Evolutionary conservation across 2,113 vertebrate species (phyloP).

Genomic region (Clarias gariepinus): DNA sequence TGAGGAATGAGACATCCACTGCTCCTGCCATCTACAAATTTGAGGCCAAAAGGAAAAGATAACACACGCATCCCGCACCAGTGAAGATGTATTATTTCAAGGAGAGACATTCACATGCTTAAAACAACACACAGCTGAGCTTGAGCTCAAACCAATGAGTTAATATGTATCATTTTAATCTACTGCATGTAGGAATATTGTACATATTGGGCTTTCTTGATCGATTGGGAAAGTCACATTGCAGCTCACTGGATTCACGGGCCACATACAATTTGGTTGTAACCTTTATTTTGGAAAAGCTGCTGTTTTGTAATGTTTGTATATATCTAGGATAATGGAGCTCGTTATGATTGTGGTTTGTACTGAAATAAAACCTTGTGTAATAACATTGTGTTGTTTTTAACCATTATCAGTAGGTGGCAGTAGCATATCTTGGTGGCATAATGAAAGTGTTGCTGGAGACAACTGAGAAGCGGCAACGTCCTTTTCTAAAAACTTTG

Average conservation of each 20-base stretch:
- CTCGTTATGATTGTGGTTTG: neutral
- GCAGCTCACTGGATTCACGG: neutral
- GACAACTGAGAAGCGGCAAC: neutral
- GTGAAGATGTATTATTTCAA: neutral
- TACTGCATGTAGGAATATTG: neutral
- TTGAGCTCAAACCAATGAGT: neutral
- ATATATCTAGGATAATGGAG: conserved; percentile 7
- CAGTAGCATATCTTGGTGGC: conserved; percentile 61
- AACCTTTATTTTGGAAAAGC: neutral
- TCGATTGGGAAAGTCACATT: neutral
- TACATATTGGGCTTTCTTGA: neutral
- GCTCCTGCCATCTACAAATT: conserved; percentile 92
- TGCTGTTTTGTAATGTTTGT: conserved; percentile 20
- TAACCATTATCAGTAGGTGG: conserved; percentile 66
- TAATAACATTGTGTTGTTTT: conserved; percentile 12
- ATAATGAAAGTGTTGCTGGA: neutral
- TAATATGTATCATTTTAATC: neutral
- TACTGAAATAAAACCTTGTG: conserved; percentile 35
- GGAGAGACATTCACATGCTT: neutral
- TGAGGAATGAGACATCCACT: conserved; percentile 82
- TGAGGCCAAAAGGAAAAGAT: conserved; percentile 85
- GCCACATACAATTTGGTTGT: neutral
- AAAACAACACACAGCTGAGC: neutral
- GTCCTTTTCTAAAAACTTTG: neutral
- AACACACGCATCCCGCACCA: conserved; percentile 44